Conservation (phyloP, 2,888 invertebrate genomes). For the Strigamia transsilvanica region DNA sequence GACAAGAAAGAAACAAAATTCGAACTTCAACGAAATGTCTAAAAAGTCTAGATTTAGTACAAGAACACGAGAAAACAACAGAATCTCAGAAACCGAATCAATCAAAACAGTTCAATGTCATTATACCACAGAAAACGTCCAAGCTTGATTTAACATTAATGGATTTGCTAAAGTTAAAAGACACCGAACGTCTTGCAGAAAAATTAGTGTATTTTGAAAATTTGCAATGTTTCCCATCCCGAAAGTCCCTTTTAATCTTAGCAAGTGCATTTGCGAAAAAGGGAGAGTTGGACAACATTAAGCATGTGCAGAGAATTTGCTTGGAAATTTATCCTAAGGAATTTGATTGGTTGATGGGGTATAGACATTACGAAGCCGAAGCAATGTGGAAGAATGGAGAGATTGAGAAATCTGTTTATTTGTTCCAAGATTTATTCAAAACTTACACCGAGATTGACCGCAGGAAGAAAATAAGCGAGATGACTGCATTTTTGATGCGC, state of each 20-base stretch:
- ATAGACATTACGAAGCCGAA: constrained; percentile 35
- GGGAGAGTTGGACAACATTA: background rate
- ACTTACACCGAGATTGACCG: too few species aligned
- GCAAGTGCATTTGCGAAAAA: constrained; percentile 15
- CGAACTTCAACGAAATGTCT: too few species aligned
- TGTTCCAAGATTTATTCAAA: background rate
- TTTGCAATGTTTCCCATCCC: constrained; percentile 2
- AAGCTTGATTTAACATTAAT: background rate
- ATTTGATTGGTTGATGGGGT: constrained; percentile 31
- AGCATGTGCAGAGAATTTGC: background rate
- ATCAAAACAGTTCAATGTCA: background rate
- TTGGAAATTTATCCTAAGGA: background rate
- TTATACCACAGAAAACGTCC: background rate
- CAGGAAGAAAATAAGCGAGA: background rate
- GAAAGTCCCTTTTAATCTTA: background rate
- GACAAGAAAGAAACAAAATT: background rate
- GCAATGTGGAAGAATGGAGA: constrained; percentile 1
- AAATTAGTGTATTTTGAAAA: constrained; percentile 13
- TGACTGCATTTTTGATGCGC: constrained; percentile 19
- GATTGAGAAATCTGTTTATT: background rate
- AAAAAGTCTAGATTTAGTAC: too few species aligned
- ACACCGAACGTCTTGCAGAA: background rate
- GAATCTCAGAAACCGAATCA: background rate
- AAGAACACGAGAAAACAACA: background rate
- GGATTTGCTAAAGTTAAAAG: background rate